These are phyloP conservation scores for Procavia capensis DNA, from an alignment of 2,113 vertebrate species.

Conservation along the genomic window DNA sequence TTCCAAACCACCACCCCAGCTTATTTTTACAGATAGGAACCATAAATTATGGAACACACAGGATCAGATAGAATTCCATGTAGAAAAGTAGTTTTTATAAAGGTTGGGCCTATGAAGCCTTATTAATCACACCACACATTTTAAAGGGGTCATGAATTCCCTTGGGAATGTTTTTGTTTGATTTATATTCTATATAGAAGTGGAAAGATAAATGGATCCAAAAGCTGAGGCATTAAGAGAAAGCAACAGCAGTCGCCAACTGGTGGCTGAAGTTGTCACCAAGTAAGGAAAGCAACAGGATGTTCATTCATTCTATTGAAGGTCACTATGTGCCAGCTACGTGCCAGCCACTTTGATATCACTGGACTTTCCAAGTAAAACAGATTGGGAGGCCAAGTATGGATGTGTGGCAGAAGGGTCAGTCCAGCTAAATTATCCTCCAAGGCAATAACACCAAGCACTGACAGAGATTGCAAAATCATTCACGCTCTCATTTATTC, in stretches of 20 bases:
- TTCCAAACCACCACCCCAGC: neutral
- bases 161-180: neutral
- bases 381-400: neutral
- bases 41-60: neutral
- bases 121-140: neutral
- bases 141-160: neutral
- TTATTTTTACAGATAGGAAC: neutral
- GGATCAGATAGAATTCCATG: neutral
- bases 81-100: neutral
- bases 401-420: neutral
- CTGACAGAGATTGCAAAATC: neutral
- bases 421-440: neutral
- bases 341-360: neutral
- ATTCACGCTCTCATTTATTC: neutral
- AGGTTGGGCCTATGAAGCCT: neutral
- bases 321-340: neutral
- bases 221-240: neutral
- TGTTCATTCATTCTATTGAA: neutral
- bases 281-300: neutral
- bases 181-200: neutral
- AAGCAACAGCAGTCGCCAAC: neutral
- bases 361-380: constrained; percentile 36
- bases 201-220: neutral
- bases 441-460: neutral
- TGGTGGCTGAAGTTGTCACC: neutral